Conservation (phyloP, 2,888 invertebrate genomes). For the Melinaea marsaeus region DNA sequence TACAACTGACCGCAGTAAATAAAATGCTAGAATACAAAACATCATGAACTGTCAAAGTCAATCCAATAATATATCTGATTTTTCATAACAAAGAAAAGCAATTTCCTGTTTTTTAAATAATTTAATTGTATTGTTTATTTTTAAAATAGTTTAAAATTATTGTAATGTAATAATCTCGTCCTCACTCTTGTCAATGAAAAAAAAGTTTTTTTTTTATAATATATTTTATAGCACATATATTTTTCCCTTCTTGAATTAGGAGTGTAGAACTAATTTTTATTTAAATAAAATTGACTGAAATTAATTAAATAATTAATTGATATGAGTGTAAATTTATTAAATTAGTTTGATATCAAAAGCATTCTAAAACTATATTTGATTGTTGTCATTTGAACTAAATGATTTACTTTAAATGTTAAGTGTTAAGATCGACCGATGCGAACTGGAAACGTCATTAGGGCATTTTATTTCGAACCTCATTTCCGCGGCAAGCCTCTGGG, state of each 20-base stretch:
- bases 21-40: not conserved
- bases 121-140: constrained; percentile 1
- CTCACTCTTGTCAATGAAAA: not conserved
- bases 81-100: constrained; percentile 2
- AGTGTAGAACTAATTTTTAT: not conserved
- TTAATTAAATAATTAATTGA: not conserved
- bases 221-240: no score
- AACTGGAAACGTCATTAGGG: constrained; percentile 52
- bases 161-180: not conserved
- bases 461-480: constrained; percentile 56
- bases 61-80: not conserved
- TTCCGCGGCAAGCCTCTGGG: constrained; percentile 42
- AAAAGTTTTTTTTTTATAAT: not conserved
- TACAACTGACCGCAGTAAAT: not conserved
- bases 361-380: not conserved
- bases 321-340: not conserved
- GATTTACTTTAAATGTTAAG: no score
- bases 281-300: not conserved
- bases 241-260: no score
- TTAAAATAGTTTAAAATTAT: not conserved
- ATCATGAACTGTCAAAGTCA: not conserved
- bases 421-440: constrained; percentile 21
- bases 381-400: no score
- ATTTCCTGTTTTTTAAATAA: not conserved
- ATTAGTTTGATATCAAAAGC: not conserved